Conservation (phyloP, 2,113 vertebrate species). For the Macrotis lagotis region DNA sequence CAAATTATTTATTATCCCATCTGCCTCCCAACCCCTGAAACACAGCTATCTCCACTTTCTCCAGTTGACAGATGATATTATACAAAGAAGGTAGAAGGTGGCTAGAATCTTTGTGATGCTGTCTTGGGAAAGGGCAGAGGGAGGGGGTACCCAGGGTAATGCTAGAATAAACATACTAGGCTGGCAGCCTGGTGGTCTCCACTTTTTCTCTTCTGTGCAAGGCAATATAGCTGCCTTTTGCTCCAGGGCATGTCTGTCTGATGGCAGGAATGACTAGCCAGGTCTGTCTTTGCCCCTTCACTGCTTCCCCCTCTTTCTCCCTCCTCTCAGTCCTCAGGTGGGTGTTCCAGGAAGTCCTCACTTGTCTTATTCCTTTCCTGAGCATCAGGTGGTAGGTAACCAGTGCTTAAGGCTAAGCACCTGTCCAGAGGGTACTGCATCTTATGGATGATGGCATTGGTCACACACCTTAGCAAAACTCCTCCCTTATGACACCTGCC, state of each 20-base stretch:
- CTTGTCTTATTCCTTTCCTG: not conserved
- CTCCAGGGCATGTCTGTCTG: slow-evolving; percentile 58
- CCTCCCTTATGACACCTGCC: not conserved
- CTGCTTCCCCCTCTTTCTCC: not conserved
- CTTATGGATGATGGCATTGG: not conserved
- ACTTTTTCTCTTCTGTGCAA: not conserved
- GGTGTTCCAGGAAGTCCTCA: not conserved
- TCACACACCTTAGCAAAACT: not conserved
- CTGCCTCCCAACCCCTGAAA: not conserved
- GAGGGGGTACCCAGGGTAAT: not conserved
- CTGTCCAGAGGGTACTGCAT: not conserved
- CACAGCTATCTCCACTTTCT: not conserved
- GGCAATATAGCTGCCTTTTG: not conserved
- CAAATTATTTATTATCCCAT: not conserved
- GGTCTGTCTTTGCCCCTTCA: not conserved
- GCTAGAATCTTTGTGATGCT: not conserved
- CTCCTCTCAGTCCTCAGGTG: not conserved
- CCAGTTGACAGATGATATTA: not conserved
- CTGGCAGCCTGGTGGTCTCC: not conserved
- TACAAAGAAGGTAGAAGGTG: not conserved
- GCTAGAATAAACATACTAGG: not conserved
- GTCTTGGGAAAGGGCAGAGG: not conserved
- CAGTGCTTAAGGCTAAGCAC: not conserved
- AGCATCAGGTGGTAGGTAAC: not conserved
- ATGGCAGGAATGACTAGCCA: slow-evolving; percentile 51